Base-by-base conservation (phyloP, 2,113 vertebrate species). In the Panthera leo region DNA sequence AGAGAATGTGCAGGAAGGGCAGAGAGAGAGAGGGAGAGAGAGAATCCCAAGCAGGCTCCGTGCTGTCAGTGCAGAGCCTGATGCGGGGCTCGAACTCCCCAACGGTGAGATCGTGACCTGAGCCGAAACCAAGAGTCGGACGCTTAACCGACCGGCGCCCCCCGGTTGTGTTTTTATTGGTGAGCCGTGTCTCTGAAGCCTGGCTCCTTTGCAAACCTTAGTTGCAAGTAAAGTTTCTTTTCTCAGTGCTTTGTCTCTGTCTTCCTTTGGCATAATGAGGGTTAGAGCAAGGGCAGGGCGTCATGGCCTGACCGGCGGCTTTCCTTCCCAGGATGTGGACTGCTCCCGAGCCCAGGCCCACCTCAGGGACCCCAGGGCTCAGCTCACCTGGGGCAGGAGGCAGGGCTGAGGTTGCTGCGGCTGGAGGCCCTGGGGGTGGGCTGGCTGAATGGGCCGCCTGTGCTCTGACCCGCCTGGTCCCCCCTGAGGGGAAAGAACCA, bases 371-470 rank as follows among this genome's bases (percentile, higher is more conserved):
- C 65, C 1, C 12, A 10, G 27, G 10, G 85, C 48, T 18, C 48
- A 36, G 42, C 39, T 58, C 63, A 4, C n/a, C n/a, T 36, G 36
- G 79, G 94, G 79, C 1, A 1, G 51, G 31, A 3, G 31, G 90
- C 27, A 0, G 18, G 95, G 55, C 31, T 18, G 76, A 73, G 93
- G 71, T 82, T 58, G 82, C 31, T 42, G 78, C 42, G 7, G 58
- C 58, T 61, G 58, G 73, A 7, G 53, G 68, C 89, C 65, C 84
- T 34, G 0, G 48, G 39, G 91, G 83, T 19, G 0, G 1, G 3
- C 78, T 93, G 1, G 3, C 78, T 93, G 92, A 96, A 93, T 94
- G 92, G 92, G 82, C 89, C 3, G 1, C 89, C 92, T 98, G 96
- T 96, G 16, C 78, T 68, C 51, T 78, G 93, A 95, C 87, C 76